A percentile compares a stretch with the other conserved stretches of the same genome.
phyloP scores from a whole-genome alignment of 1,140 invertebrate species.

The Drosophila orena region DNA sequence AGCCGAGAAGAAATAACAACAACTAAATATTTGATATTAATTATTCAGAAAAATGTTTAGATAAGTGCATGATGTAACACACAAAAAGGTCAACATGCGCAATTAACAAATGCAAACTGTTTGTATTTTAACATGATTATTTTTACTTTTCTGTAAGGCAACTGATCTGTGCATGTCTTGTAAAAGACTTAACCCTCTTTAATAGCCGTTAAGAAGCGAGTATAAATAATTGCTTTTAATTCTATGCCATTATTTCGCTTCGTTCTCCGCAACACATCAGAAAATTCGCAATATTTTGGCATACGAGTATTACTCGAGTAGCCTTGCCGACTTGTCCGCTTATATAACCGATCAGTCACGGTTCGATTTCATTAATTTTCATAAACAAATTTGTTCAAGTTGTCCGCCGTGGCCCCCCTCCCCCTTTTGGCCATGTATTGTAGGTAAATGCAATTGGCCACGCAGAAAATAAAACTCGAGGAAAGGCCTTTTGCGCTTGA shows the following conservation, averaged over 20 bases:
- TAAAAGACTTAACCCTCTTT: background rate
- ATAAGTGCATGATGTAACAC: no score
- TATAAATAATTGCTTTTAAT: slow-evolving; percentile 68
- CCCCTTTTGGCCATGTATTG: slow-evolving; percentile 56
- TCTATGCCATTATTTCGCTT: slow-evolving; percentile 1
- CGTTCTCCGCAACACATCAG: background rate
- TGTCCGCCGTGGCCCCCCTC: slow-evolving; percentile 2
- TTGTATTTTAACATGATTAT: no score
- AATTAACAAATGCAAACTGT: no score
- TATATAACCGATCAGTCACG: slow-evolving; percentile 65
- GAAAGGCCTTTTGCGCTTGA: slow-evolving; percentile 46
- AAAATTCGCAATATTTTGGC: slow-evolving; percentile 41
- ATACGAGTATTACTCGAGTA: slow-evolving; percentile 14
- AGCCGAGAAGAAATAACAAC: no score
- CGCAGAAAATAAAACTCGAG: slow-evolving; percentile 30
- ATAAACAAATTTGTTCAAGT: slow-evolving; percentile 73
- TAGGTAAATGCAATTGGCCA: slow-evolving; percentile 77
- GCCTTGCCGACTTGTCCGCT: slow-evolving; percentile 14
- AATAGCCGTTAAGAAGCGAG: background rate
- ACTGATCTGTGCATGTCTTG: background rate
- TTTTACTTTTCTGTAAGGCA: no score
- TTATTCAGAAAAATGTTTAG: no score
- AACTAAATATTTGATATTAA: no score
- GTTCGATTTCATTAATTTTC: slow-evolving; percentile 77
- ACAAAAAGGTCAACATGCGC: no score